These are phyloP conservation scores for Tetramorium alpestre DNA, from an alignment of 1,140 invertebrate genomes.

Conservation along the genomic window DNA sequence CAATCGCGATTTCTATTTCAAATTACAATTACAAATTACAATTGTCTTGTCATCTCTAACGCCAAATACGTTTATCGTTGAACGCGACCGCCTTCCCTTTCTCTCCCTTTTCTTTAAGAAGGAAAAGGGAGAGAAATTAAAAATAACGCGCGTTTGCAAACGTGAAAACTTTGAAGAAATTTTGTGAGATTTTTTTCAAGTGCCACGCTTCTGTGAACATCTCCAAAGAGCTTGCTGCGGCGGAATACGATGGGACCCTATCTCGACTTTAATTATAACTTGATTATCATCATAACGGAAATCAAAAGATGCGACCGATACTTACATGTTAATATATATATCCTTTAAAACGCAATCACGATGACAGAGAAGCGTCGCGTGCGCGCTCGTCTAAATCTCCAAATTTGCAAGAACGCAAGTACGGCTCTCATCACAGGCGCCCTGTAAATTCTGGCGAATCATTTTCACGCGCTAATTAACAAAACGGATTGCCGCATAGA, in stretches of 20 bases:
- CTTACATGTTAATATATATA: background rate
- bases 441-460: constrained; percentile 24
- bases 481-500: constrained; percentile 40
- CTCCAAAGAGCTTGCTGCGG: background rate
- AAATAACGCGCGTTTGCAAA: background rate
- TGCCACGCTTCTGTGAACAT: background rate
- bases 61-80: background rate
- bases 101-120: background rate
- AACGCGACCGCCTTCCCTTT: background rate
- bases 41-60: background rate
- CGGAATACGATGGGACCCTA: background rate
- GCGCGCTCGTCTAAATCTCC: background rate
- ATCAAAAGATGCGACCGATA: constrained; percentile 2
- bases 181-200: background rate
- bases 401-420: background rate
- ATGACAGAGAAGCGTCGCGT: background rate
- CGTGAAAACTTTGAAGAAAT: background rate
- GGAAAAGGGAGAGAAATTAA: background rate
- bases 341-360: background rate
- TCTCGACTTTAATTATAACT: background rate
- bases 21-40: too few species aligned
- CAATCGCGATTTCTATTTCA: background rate
- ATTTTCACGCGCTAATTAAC: constrained; percentile 61
- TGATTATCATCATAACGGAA: background rate
- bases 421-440: background rate